Base-by-base conservation (phyloP, 2,113 vertebrate species). In the Fulica atra region DNA sequence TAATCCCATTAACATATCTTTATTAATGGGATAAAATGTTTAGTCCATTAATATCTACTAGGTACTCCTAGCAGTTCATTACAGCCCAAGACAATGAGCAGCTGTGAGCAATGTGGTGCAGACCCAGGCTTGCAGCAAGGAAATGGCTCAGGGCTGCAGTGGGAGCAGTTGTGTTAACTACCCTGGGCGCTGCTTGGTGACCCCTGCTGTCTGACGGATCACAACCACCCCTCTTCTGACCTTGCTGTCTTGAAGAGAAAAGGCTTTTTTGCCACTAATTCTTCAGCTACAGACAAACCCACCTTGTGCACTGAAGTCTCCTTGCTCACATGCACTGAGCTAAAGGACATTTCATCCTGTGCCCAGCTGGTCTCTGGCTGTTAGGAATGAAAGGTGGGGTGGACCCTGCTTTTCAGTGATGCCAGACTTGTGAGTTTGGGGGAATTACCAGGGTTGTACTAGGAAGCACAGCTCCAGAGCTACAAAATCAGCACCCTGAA, bases 291-390 rank as follows among this genome's bases (percentile, higher is more conserved):
- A 31, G 40, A 48, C 20, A 70, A 19, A 78, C 35, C 26, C 11
- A 25, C 71, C 50, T 38, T n/a, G 0, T 31, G 48, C 42, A 10
- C 8, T 15, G 23, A 21, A 38, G 29, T 23, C 21, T 4, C 17
- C 36, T 64, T 26, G 2, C 6, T 38, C 16, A 7, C 3, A 8
- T 2, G 24, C 26, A 7, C 61, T 0, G 4, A 16, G 12, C 24
- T 15, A 11, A 63, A 63, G 31, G 53, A 18, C 4, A 2, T 35
- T 36, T 53, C 38, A 35, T n/a, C 35, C 50, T 6, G 6, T 10
- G 31, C 14, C 53, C 59, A 29, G 1, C 7, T 8, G 28, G 31
- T 38, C 36, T 51, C 44, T 23, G 63, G 26, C 40, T 64, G 26
- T 35, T 46, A 11, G 65, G 60, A 72, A 18, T 31, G 33, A 46